A percentile compares a stretch with the other conserved stretches of the same genome.
Evolutionary conservation across 2,113 vertebrate genomes (phyloP).

Genomic region (Bettongia penicillata): DNA sequence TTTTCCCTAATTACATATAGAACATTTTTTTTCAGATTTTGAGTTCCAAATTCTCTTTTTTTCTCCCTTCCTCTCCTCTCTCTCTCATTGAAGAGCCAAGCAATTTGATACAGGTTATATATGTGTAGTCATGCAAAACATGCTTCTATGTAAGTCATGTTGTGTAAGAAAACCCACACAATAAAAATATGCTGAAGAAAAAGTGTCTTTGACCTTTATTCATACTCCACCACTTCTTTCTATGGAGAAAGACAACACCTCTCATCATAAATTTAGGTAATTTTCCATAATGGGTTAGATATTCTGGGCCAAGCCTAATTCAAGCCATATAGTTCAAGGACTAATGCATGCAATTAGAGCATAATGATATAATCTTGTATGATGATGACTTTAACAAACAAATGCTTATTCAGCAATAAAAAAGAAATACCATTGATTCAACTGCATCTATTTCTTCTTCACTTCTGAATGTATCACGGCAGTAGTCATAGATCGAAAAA

Average conservation of each 20-base stretch:
- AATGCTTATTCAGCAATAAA: background rate
- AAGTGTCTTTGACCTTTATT: background rate
- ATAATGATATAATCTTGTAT: background rate
- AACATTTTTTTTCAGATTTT: background rate
- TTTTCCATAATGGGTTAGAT: background rate
- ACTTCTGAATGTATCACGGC: background rate
- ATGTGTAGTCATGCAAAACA: background rate
- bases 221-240: background rate
- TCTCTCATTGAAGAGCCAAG: background rate
- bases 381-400: background rate
- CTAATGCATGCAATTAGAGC: background rate
- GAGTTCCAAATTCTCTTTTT: background rate
- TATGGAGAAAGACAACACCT: background rate
- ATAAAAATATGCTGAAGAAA: background rate
- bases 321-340: background rate
- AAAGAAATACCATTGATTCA: background rate
- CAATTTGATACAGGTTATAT: background rate
- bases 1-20: background rate
- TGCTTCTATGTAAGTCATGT: too few relatives aligned
- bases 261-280: background rate
- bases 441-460: background rate
- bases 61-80: background rate
- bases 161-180: background rate
- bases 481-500: background rate
- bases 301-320: background rate